Evolutionary conservation across 2,113 vertebrate genomes (phyloP).

Genomic region (Ornithorhynchus anatinus): DNA sequence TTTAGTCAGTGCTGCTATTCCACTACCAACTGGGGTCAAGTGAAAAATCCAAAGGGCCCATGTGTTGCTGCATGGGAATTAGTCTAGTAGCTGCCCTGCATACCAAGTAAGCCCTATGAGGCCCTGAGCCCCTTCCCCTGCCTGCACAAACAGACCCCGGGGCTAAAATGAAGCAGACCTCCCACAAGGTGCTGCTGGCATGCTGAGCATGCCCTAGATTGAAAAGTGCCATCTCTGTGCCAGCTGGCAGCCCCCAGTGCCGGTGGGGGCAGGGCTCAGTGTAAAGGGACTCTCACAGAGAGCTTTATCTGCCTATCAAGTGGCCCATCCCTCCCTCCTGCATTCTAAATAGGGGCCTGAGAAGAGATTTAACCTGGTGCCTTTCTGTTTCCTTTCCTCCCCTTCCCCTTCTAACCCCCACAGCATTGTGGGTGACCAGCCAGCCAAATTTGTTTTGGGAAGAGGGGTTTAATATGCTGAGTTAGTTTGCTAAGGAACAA

Average conservation of each 20-base stretch:
- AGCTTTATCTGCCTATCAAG: neutral
- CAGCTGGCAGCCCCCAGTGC: constrained; percentile 18
- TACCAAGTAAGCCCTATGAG: too few species aligned
- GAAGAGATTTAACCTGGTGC: constrained; percentile 40
- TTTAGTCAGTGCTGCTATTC: too few species aligned
- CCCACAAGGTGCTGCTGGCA: constrained; percentile 8
- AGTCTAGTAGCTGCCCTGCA: too few species aligned
- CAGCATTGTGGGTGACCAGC: constrained; percentile 30
- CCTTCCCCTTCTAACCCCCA: constrained; percentile 21
- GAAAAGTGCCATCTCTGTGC: constrained; percentile 9
- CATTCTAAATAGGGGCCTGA: constrained; percentile 1
- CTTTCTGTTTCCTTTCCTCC: constrained; percentile 25
- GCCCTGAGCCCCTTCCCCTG: too few species aligned
- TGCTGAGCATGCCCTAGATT: neutral
- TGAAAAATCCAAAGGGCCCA: too few species aligned
- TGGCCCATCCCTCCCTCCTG: constrained; percentile 16
- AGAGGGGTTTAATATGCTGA: constrained; percentile 31
- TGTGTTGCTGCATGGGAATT: too few species aligned
- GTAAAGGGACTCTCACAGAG: constrained; percentile 25
- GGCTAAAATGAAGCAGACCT: too few species aligned
- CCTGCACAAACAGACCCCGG: too few species aligned
- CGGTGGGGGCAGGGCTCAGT: neutral
- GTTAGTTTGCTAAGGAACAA: constrained; percentile 27
- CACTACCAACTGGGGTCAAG: too few species aligned
- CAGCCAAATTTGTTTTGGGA: constrained; percentile 34